phyloP scores from a whole-genome alignment of 2,113 vertebrate species.

The Dolichallabes microphthalmus region DNA sequence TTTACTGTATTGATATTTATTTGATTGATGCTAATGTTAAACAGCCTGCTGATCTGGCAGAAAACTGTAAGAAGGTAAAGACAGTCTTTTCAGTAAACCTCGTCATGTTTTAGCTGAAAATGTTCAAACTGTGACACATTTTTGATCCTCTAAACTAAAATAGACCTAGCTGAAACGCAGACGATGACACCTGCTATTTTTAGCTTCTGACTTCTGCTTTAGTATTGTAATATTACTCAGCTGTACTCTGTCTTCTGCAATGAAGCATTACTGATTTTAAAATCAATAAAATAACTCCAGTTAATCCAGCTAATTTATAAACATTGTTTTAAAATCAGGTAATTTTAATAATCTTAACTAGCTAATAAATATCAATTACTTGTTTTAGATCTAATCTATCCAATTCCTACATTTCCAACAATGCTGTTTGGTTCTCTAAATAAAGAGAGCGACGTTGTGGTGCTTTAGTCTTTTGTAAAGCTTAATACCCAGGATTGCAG shows the following conservation, averaged over 20 bases:
- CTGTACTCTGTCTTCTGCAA: neutral
- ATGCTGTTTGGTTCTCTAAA: neutral
- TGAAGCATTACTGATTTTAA: neutral
- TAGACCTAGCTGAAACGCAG: neutral
- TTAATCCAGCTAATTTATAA: neutral
- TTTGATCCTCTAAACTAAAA: neutral
- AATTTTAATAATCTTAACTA: no score
- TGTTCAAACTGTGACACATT: neutral
- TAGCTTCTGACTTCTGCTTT: neutral
- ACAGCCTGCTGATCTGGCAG: neutral
- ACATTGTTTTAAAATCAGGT: no score
- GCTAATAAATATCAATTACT: neutral
- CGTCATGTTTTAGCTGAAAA: neutral
- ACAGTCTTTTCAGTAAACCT: neutral
- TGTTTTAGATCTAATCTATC: neutral
- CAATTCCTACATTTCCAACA: neutral
- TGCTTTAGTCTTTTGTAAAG: neutral
- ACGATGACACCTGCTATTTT: neutral
- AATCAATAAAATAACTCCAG: neutral
- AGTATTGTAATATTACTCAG: neutral
- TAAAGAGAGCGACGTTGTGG: no score
- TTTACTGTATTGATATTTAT: neutral
- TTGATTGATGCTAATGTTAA: neutral
- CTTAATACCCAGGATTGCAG: neutral
- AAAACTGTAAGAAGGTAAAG: neutral